These are phyloP conservation scores for Salvelinus sp. DNA, from an alignment of 2,113 vertebrate species.

Conservation along the genomic window DNA sequence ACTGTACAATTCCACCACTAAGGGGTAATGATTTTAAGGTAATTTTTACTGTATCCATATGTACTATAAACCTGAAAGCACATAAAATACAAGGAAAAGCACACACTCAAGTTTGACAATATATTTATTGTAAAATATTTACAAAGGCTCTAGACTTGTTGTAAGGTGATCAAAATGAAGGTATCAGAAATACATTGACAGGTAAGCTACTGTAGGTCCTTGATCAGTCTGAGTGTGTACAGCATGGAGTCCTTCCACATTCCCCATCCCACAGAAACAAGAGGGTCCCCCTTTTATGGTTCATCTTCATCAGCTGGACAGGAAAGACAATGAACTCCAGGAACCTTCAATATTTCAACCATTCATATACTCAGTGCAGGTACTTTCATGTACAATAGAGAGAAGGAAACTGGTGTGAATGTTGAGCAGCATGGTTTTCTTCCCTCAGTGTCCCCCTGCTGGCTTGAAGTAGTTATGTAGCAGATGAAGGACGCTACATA, in stretches of 20 bases:
- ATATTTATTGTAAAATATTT: slow-evolving; percentile 30
- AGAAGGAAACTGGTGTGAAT: neutral
- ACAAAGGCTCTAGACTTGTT: slow-evolving; percentile 2
- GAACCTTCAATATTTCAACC: too few species aligned
- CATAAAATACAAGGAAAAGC: neutral
- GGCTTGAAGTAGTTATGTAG: neutral
- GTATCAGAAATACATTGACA: too few species aligned
- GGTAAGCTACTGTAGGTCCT: neutral
- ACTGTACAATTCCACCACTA: slow-evolving; percentile 22
- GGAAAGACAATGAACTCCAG: neutral
- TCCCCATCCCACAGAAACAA: neutral
- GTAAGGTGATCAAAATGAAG: neutral
- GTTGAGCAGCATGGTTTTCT: neutral
- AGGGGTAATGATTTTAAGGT: slow-evolving; percentile 22
- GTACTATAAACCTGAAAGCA: neutral
- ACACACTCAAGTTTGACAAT: neutral
- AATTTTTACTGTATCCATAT: neutral
- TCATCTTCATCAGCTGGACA: neutral
- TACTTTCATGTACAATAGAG: neutral
- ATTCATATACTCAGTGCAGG: too few species aligned
- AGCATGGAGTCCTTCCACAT: neutral
- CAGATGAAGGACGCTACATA: too few species aligned
- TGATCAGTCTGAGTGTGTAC: too few species aligned
- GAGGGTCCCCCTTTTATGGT: neutral
- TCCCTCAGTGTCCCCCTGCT: too few species aligned